phyloP scores from a whole-genome alignment of 2,797 vertebrate species.

The Rhinatrema bivittatum region DNA sequence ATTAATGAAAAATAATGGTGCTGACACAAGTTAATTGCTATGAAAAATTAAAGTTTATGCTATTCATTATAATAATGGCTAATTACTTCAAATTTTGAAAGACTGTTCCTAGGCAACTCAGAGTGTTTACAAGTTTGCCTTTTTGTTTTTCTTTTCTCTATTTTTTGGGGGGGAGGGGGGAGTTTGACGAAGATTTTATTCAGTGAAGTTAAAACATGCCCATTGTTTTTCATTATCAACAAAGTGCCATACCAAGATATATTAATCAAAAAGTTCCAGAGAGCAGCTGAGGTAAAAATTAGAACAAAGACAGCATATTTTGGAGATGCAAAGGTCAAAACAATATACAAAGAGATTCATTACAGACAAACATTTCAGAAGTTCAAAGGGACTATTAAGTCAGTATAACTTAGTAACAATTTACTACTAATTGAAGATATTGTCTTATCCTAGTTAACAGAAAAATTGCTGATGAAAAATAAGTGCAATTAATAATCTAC shows the following conservation, averaged over 20 bases:
- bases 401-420: conserved; percentile 16
- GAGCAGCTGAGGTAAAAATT: conserved; percentile 18
- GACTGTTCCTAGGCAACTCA: conserved; percentile 49
- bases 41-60: conserved; percentile 64
- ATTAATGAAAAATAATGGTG: conserved; percentile 68
- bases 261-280: conserved; percentile 33
- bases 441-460: conserved; percentile 17
- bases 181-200: conserved; percentile 31
- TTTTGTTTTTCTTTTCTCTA: conserved; percentile 24
- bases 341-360: conserved; percentile 25
- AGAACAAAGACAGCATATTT: conserved; percentile 31
- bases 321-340: conserved; percentile 33
- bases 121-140: conserved; percentile 45
- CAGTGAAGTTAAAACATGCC: conserved; percentile 26
- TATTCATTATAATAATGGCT: conserved; percentile 58
- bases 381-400: conserved; percentile 22
- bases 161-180: no score
- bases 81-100: conserved; percentile 58
- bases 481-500: conserved; percentile 27
- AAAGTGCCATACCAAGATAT: conserved; percentile 29
- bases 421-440: conserved; percentile 32
- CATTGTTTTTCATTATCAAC: conserved; percentile 39
- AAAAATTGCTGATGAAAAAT: conserved; percentile 29
- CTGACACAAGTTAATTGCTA: conserved; percentile 64
- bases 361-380: conserved; percentile 28